Percentiles rank a stretch among this genome's conserved stretches.
phyloP scores from a whole-genome alignment of 2,797 vertebrate species.

The Arremon aurantiirostris region DNA sequence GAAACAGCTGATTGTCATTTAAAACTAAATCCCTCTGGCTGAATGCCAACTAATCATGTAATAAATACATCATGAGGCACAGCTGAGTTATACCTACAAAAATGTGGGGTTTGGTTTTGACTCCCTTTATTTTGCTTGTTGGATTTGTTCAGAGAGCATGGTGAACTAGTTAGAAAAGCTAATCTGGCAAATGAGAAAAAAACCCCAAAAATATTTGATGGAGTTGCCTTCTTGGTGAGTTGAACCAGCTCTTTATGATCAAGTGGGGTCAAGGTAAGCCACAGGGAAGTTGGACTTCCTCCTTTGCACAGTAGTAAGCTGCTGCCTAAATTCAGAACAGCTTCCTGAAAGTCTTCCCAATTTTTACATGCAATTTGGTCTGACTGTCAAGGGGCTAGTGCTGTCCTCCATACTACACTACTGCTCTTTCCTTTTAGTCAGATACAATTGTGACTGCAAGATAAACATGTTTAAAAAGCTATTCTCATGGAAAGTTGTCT shows the following conservation, averaged over 20 bases:
- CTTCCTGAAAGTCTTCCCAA: neutral
- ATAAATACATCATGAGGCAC: neutral
- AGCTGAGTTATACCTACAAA: neutral
- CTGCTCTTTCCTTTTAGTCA: neutral
- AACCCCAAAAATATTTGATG: neutral
- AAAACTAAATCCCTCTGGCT: neutral
- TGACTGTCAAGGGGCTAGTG: neutral
- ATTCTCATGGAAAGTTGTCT: neutral
- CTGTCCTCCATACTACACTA: neutral
- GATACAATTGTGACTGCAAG: neutral
- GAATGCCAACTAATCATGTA: neutral
- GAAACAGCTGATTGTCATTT: conserved; percentile 6
- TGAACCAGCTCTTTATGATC: neutral
- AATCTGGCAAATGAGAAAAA: neutral
- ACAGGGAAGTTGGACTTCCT: neutral
- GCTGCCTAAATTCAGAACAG: neutral
- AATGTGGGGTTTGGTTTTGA: neutral
- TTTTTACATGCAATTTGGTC: neutral
- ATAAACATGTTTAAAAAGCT: neutral
- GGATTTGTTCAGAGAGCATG: neutral
- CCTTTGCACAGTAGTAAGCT: neutral
- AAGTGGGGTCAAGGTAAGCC: neutral
- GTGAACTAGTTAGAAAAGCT: neutral
- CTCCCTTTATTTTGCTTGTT: neutral
- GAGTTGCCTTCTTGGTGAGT: neutral